Base-by-base conservation (phyloP, 2,888 invertebrate species). In the Ennomos fuscantarius region DNA sequence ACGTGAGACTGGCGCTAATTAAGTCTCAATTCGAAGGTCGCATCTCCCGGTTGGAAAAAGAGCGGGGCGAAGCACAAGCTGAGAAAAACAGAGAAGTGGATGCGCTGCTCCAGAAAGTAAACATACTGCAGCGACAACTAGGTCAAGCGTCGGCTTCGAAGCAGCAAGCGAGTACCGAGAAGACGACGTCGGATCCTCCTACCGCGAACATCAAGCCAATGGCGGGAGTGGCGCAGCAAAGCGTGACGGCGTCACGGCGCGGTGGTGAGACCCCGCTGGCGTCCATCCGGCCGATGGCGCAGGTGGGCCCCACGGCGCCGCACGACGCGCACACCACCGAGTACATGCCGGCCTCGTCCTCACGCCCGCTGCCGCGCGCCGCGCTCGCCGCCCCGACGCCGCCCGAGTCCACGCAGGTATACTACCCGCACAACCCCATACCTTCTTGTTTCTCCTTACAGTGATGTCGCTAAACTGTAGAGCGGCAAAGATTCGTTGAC, bases 121-220 rank as follows among this genome's bases (percentile, higher is more conserved):
- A 93, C 55, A 93, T 95, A 76, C 77, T 96, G 50, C 95, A 95
- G 70, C 93, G 96, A 9, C 96, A 95, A 75, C 93, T 96, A 64
- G 94, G 93, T 44, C 96, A 96, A 76, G 93, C 96, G 13, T 94
- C 95, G 39, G 94, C 94, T 2, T 94, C 95, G 70, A 94, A 96
- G 62, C 93, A 94, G 70, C 87, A 94, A 75, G 84, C 93, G 59
- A 76, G 85, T 1, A 72, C 84, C 9, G 94, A 94, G 49, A 94
- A 94, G 74, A 85, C 92, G 2, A 92, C 92, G 9, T 91, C 92
- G 2, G 94, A 94, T 35, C 93, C 94, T 9, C 94, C 94, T 0
- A 98, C 98, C 0, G 98, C 98, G 6, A 98, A 98, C 79, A 98
- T 98, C 41, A 97, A 97, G 82, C 98, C 98, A 0, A 97, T 98